A percentile compares a stretch with the other conserved stretches of the same genome.
Conservation (phyloP, 2,113 vertebrate genomes). For the Cyanoliseus patagonus region DNA sequence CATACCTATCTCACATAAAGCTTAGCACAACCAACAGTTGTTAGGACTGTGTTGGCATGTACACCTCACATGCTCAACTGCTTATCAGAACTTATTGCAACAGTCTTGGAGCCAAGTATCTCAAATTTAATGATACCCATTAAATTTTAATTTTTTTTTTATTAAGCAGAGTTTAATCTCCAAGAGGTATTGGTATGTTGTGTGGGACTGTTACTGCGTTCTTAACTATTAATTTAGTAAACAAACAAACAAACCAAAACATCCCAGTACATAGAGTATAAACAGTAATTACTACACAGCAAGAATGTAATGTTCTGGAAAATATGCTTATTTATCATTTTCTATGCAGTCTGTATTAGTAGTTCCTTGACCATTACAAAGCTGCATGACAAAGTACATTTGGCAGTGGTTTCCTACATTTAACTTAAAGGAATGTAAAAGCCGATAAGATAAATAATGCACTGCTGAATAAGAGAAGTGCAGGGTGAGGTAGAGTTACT, state of each 20-base stretch:
- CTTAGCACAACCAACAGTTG: neutral
- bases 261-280: neutral
- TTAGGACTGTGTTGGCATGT: neutral
- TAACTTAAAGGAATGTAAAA: neutral
- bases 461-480: neutral
- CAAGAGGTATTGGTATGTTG: neutral
- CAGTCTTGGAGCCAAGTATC: neutral
- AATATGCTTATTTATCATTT: neutral
- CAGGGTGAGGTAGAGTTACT: neutral
- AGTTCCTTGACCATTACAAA: neutral
- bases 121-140: neutral
- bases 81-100: neutral
- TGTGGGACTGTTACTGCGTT: neutral
- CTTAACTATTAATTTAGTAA: neutral
- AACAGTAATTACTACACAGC: neutral
- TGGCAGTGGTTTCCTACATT: neutral
- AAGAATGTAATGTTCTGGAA: neutral
- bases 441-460: neutral
- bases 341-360: neutral
- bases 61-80: neutral
- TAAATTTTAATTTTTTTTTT: neutral
- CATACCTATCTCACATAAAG: neutral
- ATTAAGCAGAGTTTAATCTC: neutral
- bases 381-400: neutral
- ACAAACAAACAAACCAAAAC: neutral